Evolutionary conservation across 2,888 invertebrate genomes (phyloP).

Genomic region (Acheta domesticus): DNA sequence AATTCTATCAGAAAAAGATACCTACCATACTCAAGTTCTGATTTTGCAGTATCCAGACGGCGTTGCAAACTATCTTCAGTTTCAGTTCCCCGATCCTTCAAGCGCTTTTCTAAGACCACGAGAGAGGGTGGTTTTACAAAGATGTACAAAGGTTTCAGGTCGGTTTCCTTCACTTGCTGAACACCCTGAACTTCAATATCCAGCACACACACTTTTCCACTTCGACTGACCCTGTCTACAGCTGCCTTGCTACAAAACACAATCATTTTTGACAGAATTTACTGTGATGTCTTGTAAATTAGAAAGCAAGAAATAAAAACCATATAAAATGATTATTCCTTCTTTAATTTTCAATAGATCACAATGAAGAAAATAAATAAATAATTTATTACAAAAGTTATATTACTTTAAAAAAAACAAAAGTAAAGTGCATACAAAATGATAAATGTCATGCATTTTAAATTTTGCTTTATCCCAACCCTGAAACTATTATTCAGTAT

Average conservation of each 20-base stretch:
- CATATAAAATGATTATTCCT: no score
- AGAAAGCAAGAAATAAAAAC: no score
- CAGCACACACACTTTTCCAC: slow-evolving; percentile 85
- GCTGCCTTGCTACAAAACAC: slow-evolving; percentile 69
- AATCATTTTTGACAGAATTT: slow-evolving; percentile 11
- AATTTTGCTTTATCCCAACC: no score
- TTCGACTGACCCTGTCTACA: slow-evolving; percentile 71
- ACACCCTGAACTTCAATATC: slow-evolving; percentile 97
- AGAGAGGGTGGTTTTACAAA: slow-evolving; percentile 92
- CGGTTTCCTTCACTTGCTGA: slow-evolving; percentile 76
- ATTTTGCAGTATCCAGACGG: slow-evolving; percentile 71
- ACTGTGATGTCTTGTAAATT: no score
- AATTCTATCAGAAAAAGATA: neutral
- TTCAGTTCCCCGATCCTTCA: slow-evolving; percentile 82
- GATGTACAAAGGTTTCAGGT: slow-evolving; percentile 78
- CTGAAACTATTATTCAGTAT: no score
- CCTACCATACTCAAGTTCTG: slow-evolving; percentile 81
- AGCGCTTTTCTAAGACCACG: slow-evolving; percentile 68
- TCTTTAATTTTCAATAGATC: no score
- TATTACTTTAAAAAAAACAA: no score
- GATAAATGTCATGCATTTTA: no score
- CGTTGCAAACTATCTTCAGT: slow-evolving; percentile 77
- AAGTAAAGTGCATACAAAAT: neutral
- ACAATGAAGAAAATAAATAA: no score
- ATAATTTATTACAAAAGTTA: no score